Evolutionary conservation across 2,888 invertebrate genomes (phyloP).

Genomic region (Perizoma affinitatum): DNA sequence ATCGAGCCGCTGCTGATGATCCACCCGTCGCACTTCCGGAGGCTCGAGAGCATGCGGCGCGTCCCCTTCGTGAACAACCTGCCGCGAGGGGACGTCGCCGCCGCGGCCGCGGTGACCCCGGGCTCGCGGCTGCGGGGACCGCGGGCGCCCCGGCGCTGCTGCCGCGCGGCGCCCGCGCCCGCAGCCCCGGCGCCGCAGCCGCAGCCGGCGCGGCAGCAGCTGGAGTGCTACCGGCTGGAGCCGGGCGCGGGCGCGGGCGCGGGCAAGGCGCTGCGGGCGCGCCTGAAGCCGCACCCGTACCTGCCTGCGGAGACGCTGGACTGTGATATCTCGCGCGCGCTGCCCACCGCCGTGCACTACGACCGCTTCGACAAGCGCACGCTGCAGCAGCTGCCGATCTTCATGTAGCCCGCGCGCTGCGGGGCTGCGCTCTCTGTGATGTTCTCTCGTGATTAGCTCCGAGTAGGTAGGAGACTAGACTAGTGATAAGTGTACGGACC

Average conservation of each 20-base stretch:
- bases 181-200: slow-evolving; percentile 49
- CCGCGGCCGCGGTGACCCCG: slow-evolving; percentile 55
- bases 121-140: slow-evolving; percentile 46
- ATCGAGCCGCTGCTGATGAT: slow-evolving; percentile 95
- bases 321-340: slow-evolving; percentile 77
- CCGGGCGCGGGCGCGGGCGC: slow-evolving; percentile 47
- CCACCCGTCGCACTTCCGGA: slow-evolving; percentile 94
- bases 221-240: slow-evolving; percentile 60
- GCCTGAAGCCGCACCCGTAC: slow-evolving; percentile 66
- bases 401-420: slow-evolving; percentile 67
- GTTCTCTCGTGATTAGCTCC: slow-evolving; percentile 70
- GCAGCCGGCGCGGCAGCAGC: slow-evolving; percentile 50
- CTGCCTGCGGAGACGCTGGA: slow-evolving; percentile 61
- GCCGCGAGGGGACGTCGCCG: slow-evolving; percentile 71
- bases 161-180: slow-evolving; percentile 53
- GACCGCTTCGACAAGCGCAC: slow-evolving; percentile 81
- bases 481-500: slow-evolving; percentile 70
- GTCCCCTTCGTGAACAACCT: slow-evolving; percentile 94
- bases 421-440: slow-evolving; percentile 69
- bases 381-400: slow-evolving; percentile 81
- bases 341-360: slow-evolving; percentile 67
- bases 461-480: slow-evolving; percentile 4
- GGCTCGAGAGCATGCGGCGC: slow-evolving; percentile 92
- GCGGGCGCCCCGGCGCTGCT: slow-evolving; percentile 52
- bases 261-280: slow-evolving; percentile 57